Conservation (phyloP, 2,888 invertebrate genomes). For the Scaptomyza parva region DNA sequence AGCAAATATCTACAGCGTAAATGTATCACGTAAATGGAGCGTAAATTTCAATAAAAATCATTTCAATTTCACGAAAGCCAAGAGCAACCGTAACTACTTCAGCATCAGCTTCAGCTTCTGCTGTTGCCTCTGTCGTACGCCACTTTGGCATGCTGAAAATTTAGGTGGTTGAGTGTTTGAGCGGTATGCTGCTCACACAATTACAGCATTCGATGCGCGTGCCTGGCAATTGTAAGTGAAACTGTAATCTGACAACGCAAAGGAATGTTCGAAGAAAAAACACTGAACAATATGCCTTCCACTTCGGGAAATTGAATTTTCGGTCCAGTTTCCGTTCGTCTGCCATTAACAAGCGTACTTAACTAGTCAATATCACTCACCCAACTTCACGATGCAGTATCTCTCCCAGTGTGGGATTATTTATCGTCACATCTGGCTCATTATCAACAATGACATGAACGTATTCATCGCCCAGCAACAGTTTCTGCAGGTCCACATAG, state of each 20-base stretch:
- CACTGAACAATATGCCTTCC: conserved; percentile 73
- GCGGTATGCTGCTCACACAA: conserved; percentile 19
- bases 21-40: conserved; percentile 81
- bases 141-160: conserved; percentile 22
- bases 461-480: conserved; percentile 69
- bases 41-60: conserved; percentile 82
- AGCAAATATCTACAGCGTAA: conserved; percentile 77
- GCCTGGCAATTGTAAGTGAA: conserved; percentile 49
- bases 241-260: conserved; percentile 28
- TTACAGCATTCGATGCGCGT: conserved; percentile 34
- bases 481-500: conserved; percentile 80
- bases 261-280: conserved; percentile 40
- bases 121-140: conserved; percentile 34
- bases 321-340: conserved; percentile 43
- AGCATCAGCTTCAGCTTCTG: conserved; percentile 15
- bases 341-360: conserved; percentile 38
- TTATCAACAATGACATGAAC: conserved; percentile 85
- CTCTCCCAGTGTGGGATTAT: conserved; percentile 90
- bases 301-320: conserved; percentile 79
- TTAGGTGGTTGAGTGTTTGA: conserved; percentile 20
- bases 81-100: conserved; percentile 60
- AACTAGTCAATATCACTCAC: conserved; percentile 81
- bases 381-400: conserved; percentile 86
- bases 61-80: conserved; percentile 76
- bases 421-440: conserved; percentile 86